Evolutionary conservation across 2,797 vertebrate species (phyloP).

Genomic region (Tragopan temminckii): DNA sequence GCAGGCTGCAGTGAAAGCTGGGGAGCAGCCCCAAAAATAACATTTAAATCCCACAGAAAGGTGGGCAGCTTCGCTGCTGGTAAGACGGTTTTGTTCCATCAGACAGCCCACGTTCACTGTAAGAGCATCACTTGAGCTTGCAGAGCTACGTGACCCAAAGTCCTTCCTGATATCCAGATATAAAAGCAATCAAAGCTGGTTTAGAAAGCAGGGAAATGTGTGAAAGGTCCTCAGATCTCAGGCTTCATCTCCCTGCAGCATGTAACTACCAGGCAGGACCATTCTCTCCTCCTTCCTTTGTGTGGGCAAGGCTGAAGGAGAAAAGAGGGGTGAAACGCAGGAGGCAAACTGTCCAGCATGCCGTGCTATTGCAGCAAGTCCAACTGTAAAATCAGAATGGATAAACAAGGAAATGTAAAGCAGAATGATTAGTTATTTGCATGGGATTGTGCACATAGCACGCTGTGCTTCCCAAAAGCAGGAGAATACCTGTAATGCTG

Average conservation of each 20-base stretch:
- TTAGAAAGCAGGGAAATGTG: neutral
- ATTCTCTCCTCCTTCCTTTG: neutral
- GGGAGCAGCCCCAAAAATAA: neutral
- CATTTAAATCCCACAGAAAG: neutral
- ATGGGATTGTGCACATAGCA: fast-evolving
- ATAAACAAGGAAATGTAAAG: neutral
- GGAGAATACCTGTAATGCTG: neutral
- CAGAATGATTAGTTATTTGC: neutral
- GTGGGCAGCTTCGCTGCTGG: neutral
- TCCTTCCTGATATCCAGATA: neutral
- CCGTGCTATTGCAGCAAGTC: neutral
- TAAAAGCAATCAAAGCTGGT: neutral
- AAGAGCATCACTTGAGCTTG: neutral
- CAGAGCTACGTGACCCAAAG: neutral
- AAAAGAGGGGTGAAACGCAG: neutral
- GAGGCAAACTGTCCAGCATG: neutral
- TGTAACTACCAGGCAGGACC: neutral
- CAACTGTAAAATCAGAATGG: neutral
- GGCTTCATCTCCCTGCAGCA: neutral
- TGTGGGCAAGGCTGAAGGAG: neutral
- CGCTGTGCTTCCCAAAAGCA: neutral
- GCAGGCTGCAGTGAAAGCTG: neutral
- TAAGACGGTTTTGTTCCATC: neutral
- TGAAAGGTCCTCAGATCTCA: neutral
- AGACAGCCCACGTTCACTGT: neutral